Conservation (phyloP, 2,888 invertebrate genomes). For the Drosophila multiciliata region DNA sequence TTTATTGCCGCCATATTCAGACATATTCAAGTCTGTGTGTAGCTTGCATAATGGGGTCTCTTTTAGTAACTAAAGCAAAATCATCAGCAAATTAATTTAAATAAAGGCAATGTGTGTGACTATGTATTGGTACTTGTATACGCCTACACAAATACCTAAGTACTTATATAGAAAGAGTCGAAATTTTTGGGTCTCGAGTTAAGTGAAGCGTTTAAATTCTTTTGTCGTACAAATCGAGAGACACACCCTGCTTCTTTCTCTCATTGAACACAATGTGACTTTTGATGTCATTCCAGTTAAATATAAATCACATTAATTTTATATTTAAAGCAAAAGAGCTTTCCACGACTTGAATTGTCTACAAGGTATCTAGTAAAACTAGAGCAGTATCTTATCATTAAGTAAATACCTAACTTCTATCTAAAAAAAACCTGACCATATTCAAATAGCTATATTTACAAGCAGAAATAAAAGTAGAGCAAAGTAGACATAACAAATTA, state of each 20-base stretch:
- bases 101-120: constrained; percentile 6
- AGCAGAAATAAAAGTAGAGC: background rate
- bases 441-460: background rate
- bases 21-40: background rate
- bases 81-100: constrained; percentile 30
- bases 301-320: background rate
- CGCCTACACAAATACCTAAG: constrained; percentile 1
- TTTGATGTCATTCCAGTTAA: constrained; percentile 25
- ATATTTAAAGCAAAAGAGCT: background rate
- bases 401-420: background rate
- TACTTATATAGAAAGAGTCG: constrained; percentile 13
- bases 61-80: constrained; percentile 1
- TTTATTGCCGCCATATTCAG: background rate
- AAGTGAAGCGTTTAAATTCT: constrained; percentile 57
- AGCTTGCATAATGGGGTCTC: constrained; percentile 5
- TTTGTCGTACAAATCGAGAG: constrained; percentile 12
- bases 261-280: constrained; percentile 27
- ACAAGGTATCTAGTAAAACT: background rate
- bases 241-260: constrained; percentile 37
- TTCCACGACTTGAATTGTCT: background rate
- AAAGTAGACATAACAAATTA: background rate
- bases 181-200: constrained; percentile 38
- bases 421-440: background rate
- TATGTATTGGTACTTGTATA: constrained; percentile 6
- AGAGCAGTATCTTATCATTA: background rate